Conservation (phyloP, 2,888 invertebrate species). For the Hipparchia sbordonii region DNA sequence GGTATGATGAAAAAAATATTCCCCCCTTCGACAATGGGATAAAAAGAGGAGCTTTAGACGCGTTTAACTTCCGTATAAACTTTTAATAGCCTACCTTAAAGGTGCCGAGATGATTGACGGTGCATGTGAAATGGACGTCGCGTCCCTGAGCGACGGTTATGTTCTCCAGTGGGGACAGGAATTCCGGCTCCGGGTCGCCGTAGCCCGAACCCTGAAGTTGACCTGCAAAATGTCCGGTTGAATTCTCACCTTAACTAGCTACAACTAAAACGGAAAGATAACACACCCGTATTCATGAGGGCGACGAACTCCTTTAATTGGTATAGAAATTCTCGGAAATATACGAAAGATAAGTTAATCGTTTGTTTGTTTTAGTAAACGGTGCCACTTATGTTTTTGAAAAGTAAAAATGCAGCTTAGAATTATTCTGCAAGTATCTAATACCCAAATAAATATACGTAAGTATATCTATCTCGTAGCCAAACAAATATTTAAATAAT, state of each 20-base stretch:
- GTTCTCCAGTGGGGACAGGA: constrained; percentile 92
- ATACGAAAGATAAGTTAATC: neutral
- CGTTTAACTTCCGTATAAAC: no score
- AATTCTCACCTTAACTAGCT: constrained; percentile 12
- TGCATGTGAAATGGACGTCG: constrained; percentile 94
- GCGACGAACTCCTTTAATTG: neutral
- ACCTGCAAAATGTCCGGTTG: constrained; percentile 41
- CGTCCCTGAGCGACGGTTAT: constrained; percentile 93
- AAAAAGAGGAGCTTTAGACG: no score
- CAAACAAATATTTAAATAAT: no score
- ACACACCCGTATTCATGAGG: neutral
- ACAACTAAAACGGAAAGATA: constrained; percentile 2
- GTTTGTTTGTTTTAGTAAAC: neutral
- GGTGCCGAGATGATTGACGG: constrained; percentile 92
- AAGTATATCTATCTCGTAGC: no score
- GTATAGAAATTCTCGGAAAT: neutral
- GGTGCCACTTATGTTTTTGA: no score
- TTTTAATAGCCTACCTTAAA: constrained; percentile 86
- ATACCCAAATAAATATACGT: no score
- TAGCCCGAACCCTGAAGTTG: constrained; percentile 60
- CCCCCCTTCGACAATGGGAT: no score
- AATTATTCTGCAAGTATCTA: no score
- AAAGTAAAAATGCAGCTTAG: no score
- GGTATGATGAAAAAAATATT: no score
- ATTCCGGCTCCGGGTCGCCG: constrained; percentile 85